Percentiles rank a stretch among this genome's conserved stretches.
Evolutionary conservation across 2,797 vertebrate species (phyloP).

Genomic region (Argentina silus): DNA sequence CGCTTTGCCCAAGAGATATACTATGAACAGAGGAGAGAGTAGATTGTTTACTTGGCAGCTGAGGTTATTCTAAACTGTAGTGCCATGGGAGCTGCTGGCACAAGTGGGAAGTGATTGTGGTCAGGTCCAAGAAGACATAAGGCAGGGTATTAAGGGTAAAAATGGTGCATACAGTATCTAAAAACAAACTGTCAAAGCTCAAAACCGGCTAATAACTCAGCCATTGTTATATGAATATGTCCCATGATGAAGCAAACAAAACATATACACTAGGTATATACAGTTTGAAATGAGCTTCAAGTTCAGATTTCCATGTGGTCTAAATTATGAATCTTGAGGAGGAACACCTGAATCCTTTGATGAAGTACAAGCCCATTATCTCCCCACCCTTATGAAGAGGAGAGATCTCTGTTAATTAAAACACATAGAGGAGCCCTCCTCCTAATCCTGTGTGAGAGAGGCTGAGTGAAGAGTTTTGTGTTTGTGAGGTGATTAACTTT

Average conservation of each 20-base stretch:
- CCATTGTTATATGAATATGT: not conserved
- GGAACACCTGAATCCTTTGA: slow-evolving; percentile 65
- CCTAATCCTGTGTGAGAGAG: slow-evolving; percentile 71
- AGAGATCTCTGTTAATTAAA: slow-evolving; percentile 71
- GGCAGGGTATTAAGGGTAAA: not conserved
- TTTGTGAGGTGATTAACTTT: slow-evolving; percentile 85
- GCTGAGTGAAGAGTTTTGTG: slow-evolving; percentile 73
- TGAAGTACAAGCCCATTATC: slow-evolving; percentile 66
- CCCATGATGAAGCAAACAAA: not conserved
- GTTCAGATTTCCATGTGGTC: not conserved
- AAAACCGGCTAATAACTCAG: too few species aligned
- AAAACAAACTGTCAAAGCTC: not conserved
- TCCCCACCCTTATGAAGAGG: slow-evolving; percentile 56
- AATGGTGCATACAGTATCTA: not conserved
- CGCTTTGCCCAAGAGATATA: not conserved
- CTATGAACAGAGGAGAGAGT: not conserved
- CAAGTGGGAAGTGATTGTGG: not conserved
- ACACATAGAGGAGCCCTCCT: slow-evolving; percentile 48
- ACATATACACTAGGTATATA: slow-evolving; percentile 11
- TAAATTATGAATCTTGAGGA: slow-evolving; percentile 50
- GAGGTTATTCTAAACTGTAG: not conserved
- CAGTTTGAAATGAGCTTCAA: slow-evolving; percentile 47
- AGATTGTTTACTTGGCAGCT: not conserved
- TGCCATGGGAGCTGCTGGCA: not conserved
- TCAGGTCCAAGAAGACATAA: not conserved